Evolutionary conservation across 2,888 invertebrate genomes (phyloP).

Genomic region (Mimachlamys varia): DNA sequence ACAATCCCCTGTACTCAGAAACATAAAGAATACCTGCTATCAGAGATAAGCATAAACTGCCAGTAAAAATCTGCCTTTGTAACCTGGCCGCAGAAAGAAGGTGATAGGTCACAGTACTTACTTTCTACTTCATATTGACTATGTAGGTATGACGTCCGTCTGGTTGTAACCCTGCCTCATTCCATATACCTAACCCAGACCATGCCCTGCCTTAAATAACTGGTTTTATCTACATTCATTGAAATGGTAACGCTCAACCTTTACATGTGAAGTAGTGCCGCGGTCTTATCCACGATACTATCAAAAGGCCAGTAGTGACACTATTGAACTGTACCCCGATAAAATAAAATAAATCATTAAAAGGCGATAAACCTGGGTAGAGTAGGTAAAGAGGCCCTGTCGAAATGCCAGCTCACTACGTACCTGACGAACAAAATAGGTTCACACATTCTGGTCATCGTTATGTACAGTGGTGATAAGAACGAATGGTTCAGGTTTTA

Average conservation of each 20-base stretch:
- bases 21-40: too few species aligned
- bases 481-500: neutral
- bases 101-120: neutral
- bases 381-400: neutral
- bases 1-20: too few species aligned
- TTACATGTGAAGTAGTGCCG: conserved; percentile 14
- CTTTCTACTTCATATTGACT: conserved; percentile 20
- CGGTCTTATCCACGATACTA: conserved; percentile 11
- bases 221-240: neutral
- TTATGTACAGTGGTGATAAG: neutral
- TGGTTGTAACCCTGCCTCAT: neutral
- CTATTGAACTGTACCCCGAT: conserved; percentile 5
- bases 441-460: neutral
- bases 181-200: neutral
- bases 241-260: neutral
- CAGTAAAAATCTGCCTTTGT: neutral
- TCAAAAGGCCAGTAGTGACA: conserved; percentile 9
- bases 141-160: neutral
- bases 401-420: neutral
- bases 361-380: neutral
- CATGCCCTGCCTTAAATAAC: neutral
- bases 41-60: neutral
- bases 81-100: neutral
- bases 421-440: neutral
- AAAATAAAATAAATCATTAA: conserved; percentile 28